Evolutionary conservation across 2,888 invertebrate genomes (phyloP), one percentile per base, ranked within the genome.

Genomic region (Drosophila borealis): DNA sequence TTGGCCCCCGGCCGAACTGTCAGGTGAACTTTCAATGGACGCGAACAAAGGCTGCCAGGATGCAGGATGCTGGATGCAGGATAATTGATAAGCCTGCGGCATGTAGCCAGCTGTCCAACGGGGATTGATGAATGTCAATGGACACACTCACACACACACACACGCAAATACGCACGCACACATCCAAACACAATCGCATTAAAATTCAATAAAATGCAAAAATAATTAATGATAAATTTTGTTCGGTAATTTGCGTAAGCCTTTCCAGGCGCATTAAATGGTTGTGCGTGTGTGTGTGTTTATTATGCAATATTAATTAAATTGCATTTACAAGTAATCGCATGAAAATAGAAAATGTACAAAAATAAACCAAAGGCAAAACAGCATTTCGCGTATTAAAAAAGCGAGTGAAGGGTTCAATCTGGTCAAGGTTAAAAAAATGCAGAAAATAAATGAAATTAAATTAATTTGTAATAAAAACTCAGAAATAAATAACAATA

Each of bases 1-100:
- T 49, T 65, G 39, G 42, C n/a, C 25, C 25, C 25, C 19, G 25
- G 13, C 36, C 29, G 19, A 46, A 62, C 48, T 44, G 37, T 33
- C 44, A 65, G 51, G 13, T 21, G 59, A 60, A 34, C 34, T 69
- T 50, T 42, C 74, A 72, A 10, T 36, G 49, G n/a, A 25, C 25
- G 41, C 17, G 11, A 2, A 61, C 37, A 48, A 48, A 49, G 21
- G 36, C 21, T 13, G 33, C 4, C 13, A 1, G 19, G 2, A 14
- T 10, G 51, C 60, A 11, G 50, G 21, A 54, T 46, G 49, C 17
- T 4, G 41, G 13, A 34, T 21, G 51, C 59, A 48, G 80, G 37
- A 70, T 76, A 75, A 75, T 50, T 64, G 80, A 70, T 79, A 79
- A 76, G 62, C 77, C 61, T 65, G 61, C 70, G 75, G 74, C 77